phyloP scores from a whole-genome alignment of 1,140 invertebrate species.

The Idris sp. region DNA sequence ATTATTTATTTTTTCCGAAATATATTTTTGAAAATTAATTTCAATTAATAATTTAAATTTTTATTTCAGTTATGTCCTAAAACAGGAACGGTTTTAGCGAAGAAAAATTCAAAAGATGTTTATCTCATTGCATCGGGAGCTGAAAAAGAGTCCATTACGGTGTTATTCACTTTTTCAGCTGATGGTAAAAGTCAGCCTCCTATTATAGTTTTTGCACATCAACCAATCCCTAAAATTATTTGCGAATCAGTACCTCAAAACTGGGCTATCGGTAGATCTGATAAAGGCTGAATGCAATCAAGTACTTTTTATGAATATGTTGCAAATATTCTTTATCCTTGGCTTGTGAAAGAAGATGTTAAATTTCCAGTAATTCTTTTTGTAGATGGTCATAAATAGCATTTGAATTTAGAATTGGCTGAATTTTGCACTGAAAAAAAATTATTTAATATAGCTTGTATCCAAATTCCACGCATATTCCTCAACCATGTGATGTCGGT shows the following conservation, averaged over 20 bases:
- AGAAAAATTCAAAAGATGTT: conserved; percentile 16
- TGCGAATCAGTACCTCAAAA: conserved; percentile 32
- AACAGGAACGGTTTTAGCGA: conserved; percentile 9
- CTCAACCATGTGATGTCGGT: conserved; percentile 30
- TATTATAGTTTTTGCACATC: conserved; percentile 59
- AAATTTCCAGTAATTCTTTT: conserved; percentile 60
- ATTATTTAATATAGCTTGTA: conserved; percentile 13
- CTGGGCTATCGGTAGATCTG: conserved; percentile 66
- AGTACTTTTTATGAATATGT: conserved; percentile 71
- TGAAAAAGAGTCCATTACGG: conserved; percentile 16
- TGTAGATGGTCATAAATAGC: conserved; percentile 54
- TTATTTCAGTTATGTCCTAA: conserved; percentile 27
- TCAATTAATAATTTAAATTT: no score
- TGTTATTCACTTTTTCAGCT: conserved; percentile 23
- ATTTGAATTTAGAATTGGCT: conserved; percentile 6
- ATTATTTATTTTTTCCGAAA: no score
- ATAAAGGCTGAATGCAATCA: conserved; percentile 71
- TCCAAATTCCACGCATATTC: conserved; percentile 21
- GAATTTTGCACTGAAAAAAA: conserved; percentile 10
- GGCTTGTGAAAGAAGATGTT: conserved; percentile 56
- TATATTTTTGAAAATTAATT: no score
- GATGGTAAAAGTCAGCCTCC: conserved; percentile 1
- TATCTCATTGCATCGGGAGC: conserved; percentile 21
- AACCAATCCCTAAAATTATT: conserved; percentile 29
- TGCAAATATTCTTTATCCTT: conserved; percentile 66